phyloP scores from a whole-genome alignment of 2,797 vertebrate species.

The Tragopan temminckii region DNA sequence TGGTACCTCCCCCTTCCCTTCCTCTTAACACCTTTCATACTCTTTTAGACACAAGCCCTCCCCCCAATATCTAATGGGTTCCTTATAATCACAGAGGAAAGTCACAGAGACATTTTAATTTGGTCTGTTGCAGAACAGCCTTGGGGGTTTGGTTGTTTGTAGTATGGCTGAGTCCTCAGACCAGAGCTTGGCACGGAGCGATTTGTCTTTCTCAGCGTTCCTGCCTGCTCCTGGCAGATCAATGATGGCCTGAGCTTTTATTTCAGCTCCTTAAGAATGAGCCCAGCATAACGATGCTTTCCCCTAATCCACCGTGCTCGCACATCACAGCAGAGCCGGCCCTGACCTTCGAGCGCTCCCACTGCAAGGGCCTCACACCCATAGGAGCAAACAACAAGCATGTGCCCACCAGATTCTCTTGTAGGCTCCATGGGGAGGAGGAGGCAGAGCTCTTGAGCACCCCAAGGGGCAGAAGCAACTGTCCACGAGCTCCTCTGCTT shows the following conservation, averaged over 20 bases:
- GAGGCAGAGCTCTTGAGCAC: background rate
- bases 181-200: background rate
- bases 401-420: background rate
- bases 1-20: background rate
- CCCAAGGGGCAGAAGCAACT: background rate
- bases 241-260: constrained; percentile 38
- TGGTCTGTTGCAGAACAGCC: background rate
- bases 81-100: background rate
- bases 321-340: background rate
- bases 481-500: background rate
- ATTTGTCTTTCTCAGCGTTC: background rate
- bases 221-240: constrained; percentile 12
- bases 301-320: background rate
- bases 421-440: too few relatives aligned
- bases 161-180: background rate
- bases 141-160: background rate
- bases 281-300: background rate
- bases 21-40: background rate
- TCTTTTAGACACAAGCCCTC: rapidly evolving
- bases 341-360: rapidly evolving
- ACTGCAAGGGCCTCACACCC: background rate
- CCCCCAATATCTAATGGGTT: background rate
- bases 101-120: background rate
- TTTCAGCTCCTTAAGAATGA: constrained; percentile 43
- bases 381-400: background rate